Percentiles rank a stretch among this genome's conserved stretches.
phyloP scores from a whole-genome alignment of 2,113 vertebrate genomes.

The Penelope pileata region DNA sequence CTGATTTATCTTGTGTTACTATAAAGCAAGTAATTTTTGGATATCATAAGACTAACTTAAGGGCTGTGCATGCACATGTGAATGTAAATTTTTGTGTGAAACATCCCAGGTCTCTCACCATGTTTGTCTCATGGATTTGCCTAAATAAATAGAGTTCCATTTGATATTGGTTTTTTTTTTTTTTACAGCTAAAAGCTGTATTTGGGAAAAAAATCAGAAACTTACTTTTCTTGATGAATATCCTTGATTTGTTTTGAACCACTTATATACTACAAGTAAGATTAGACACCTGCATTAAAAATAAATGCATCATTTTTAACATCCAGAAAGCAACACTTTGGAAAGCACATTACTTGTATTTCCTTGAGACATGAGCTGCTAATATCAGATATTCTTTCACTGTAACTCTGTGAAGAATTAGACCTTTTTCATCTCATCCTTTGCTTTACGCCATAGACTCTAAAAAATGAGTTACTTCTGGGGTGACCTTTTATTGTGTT shows the following conservation, averaged over 20 bases:
- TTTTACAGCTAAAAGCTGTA: not conserved
- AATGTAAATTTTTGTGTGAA: not conserved
- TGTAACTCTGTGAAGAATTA: not conserved
- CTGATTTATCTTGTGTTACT: not conserved
- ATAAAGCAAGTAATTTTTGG: not conserved
- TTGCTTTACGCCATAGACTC: not conserved
- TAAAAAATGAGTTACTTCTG: not conserved
- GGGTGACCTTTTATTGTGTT: not conserved
- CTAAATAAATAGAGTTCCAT: not conserved
- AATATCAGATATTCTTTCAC: not conserved
- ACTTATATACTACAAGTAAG: not conserved
- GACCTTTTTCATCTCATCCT: not conserved
- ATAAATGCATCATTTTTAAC: not conserved
- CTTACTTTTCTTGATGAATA: not conserved
- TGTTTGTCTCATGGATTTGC: not conserved
- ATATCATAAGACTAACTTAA: not conserved
- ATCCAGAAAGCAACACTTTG: not conserved
- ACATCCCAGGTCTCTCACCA: not conserved
- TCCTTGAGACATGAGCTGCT: no score
- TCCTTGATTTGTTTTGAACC: not conserved
- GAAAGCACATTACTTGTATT: no score
- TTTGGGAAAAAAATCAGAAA: not conserved
- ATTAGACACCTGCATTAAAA: not conserved
- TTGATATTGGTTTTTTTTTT: not conserved
- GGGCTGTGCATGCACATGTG: not conserved